Evolutionary conservation across 2,797 vertebrate genomes (phyloP).

Genomic region (Argentina silus): DNA sequence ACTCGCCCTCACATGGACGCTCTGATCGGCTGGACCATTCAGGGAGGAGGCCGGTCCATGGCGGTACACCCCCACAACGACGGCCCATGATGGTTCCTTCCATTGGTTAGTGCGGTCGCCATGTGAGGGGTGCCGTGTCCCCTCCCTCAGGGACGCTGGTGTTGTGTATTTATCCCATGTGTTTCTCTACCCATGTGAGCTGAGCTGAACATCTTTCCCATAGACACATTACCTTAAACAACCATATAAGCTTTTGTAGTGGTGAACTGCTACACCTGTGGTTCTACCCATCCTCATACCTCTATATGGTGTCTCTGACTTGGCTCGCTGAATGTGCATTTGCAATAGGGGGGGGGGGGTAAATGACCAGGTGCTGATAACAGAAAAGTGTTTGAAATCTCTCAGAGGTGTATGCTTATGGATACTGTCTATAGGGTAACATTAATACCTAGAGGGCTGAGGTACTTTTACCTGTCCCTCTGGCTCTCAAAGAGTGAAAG

Average conservation of each 20-base stretch:
- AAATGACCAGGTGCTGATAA: conserved; percentile 38
- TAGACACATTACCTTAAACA: conserved; percentile 56
- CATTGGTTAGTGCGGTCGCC: conserved; percentile 91
- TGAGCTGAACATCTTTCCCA: conserved; percentile 61
- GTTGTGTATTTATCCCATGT: conserved; percentile 62
- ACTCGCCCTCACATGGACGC: conserved; percentile 83
- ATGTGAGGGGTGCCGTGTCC: conserved; percentile 56
- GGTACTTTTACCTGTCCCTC: conserved; percentile 45
- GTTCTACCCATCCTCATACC: conserved; percentile 58
- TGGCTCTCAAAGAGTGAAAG: conserved; percentile 51
- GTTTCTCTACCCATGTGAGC: conserved; percentile 62
- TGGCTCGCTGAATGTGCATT: conserved; percentile 57
- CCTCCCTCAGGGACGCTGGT: conserved; percentile 64
- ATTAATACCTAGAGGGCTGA: conserved; percentile 38
- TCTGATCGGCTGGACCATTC: conserved; percentile 82
- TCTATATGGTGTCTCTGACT: conserved; percentile 33
- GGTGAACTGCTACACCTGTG: conserved; percentile 51
- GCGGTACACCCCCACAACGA: conserved; percentile 81
- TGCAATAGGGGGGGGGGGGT: conserved; percentile 35
- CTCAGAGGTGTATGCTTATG: conserved; percentile 34
- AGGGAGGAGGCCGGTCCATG: conserved; percentile 82
- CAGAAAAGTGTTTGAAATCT: too few relatives aligned
- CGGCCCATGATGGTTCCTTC: conserved; percentile 85
- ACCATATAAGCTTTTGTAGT: conserved; percentile 47
- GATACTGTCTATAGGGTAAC: conserved; percentile 42